A percentile compares a stretch with the other conserved stretches of the same genome.
Conservation (phyloP, 2,113 vertebrate species). For the Ondatra zibethicus region DNA sequence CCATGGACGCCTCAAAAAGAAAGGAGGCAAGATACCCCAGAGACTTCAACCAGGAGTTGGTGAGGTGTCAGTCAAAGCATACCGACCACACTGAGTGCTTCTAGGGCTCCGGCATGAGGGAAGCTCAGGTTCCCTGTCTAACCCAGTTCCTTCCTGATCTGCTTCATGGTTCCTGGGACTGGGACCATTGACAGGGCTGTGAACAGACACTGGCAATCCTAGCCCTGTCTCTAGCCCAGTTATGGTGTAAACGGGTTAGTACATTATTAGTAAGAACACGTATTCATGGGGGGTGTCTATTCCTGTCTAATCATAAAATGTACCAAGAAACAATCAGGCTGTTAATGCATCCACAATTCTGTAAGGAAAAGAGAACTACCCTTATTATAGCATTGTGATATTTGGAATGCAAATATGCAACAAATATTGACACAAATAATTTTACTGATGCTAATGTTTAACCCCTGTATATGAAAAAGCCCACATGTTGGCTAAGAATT, state of each 20-base stretch:
- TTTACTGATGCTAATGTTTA: conserved; percentile 12
- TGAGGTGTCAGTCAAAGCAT: neutral
- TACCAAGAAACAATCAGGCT: neutral
- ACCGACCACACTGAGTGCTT: rapidly evolving
- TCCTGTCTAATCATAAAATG: neutral
- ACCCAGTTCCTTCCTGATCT: neutral
- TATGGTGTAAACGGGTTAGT: neutral
- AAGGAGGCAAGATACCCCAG: neutral
- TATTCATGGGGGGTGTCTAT: neutral
- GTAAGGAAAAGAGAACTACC: neutral
- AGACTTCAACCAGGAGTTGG: neutral
- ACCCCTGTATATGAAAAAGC: neutral
- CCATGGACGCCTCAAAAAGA: neutral
- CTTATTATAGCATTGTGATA: neutral
- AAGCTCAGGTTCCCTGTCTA: neutral
- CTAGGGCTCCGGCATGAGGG: rapidly evolving
- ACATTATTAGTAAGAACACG: neutral
- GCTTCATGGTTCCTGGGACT: neutral
- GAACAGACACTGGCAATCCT: neutral
- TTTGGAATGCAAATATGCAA: neutral
- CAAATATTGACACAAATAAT: neutral
- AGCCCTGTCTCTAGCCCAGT: neutral
- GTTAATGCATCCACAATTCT: neutral
- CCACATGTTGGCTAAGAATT: neutral
- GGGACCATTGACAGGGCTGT: neutral